Base-by-base conservation (phyloP, 2,888 invertebrate species). In the Myathropa florea region DNA sequence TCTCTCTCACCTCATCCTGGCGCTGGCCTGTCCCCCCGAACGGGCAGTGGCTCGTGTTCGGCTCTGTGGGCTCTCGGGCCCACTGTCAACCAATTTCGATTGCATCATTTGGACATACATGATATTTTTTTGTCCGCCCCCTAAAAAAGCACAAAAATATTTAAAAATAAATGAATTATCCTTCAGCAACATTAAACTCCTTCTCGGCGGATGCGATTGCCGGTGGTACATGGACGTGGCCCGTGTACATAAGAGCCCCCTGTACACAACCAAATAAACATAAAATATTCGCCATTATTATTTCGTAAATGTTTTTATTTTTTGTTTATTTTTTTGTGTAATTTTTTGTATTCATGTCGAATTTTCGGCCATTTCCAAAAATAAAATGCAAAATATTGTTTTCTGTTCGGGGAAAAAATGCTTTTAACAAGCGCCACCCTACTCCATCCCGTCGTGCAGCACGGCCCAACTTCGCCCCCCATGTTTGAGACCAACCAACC, bases 281-380 rank as follows among this genome's bases (percentile, higher is more conserved):
- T 78, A 73, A 86, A 86, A 86, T 83, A 83, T 86, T 83, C 83
- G 75, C 83, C 83, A 79, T 86, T 75, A 86, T 83, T 79, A 75
- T 86, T 83, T 70, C 36, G 65, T 36, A 75, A 24, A 79, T 86
- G 78, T 83, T 82, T 83, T 78, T 86, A 78, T 71, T 39, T 21
- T 71, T 77, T 36, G 21, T 71, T 72, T 65, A 53, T 18, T 3
- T 12, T 21, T 59, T 59, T 70, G 75, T 59, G 39, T 53, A 77
- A 67, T 53, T 83, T 70, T 83, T 71, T 70, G 65, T 72, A 63
- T 33, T 46, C 2, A 18, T 18, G 46, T 46, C 18, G 65, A 64
- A 71, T 82, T 82, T 82, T 46, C 36, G 9, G 26, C 39, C 57
- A 23, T 57, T 75, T 57, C n/a, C 14, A 71, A 39, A 71, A 71